Base-by-base conservation (phyloP, 1,140 invertebrate genomes). In the Anastrepha obliqua region DNA sequence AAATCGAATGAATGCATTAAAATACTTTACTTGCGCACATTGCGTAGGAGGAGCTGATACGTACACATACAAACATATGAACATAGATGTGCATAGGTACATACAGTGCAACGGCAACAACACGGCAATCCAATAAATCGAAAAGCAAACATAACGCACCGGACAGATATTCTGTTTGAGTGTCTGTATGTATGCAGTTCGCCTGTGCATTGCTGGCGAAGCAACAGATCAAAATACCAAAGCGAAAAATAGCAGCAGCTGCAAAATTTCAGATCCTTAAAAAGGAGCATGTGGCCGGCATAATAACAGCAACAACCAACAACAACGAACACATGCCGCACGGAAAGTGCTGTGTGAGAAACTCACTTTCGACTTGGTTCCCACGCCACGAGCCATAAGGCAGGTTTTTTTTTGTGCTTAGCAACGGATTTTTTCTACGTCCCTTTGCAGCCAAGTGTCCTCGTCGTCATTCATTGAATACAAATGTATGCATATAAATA, bases 351-450 rank as follows among this genome's bases (percentile, higher is more conserved):
- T 90, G 91, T 92, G 91, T 92, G 91, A 92, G 91, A 92, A 92
- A 92, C 91, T 92, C 90, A 92, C 90, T 92, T 91, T 92, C 91
- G 91, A 89, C 89, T 91, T 90, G 90, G 91, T 92, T 92, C 91
- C 91, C 91, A 92, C 91, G 91, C 91, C 91, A 92, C 91, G 91
- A 92, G 91, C 91, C 91, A 92, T 92, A 92, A 91, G 91, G 90
- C 91, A 74, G 74, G 74, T 81, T 81, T 81, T 81, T 81, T 74
- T 74, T n/a, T 8, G 15, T 39, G 8, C 17, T 67, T 13, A 74
- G n/a, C 13, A 74, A 51, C 70, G 70, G 13, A 74, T 81, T 81
- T 81, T 81, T 81, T 81, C 47, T 81, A 81, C 74, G 74, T 81
- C 74, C 17, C 44, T 81, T 81, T 81, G 17, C 74, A 51, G 74